These are phyloP conservation scores for Cheirogaleus medius DNA, from an alignment of 2,113 vertebrate species.

Conservation along the genomic window DNA sequence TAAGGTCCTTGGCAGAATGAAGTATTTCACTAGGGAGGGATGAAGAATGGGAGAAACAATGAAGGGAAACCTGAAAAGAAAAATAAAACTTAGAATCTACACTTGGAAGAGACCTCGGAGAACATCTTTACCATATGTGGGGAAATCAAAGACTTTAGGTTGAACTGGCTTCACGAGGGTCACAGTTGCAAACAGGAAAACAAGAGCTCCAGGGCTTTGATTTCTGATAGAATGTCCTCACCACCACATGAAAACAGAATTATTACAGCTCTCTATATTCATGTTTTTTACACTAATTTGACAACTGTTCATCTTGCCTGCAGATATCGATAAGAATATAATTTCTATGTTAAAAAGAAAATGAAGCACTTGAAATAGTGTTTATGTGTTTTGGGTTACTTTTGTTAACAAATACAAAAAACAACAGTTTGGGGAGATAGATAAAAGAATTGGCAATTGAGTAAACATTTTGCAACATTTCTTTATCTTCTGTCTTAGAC, in stretches of 20 bases:
- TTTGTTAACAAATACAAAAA: background rate
- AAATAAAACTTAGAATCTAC: background rate
- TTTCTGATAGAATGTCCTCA: background rate
- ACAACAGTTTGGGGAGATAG: background rate
- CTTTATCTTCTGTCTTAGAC: background rate
- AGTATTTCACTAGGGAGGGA: background rate
- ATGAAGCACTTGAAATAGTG: background rate
- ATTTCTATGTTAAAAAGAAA: conserved; percentile 9
- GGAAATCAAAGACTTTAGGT: background rate
- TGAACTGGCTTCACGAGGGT: background rate
- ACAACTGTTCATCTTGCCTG: background rate
- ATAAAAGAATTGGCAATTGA: background rate
- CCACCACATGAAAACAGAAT: background rate
- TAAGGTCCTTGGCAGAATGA: background rate
- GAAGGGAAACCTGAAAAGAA: background rate
- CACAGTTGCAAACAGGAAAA: background rate
- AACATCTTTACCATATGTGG: background rate
- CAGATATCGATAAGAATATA: background rate
- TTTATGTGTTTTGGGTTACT: background rate
- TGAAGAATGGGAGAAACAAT: background rate
- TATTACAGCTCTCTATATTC: background rate
- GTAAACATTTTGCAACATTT: background rate
- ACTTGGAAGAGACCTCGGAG: background rate
- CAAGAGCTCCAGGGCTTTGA: background rate
- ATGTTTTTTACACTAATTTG: background rate